phyloP scores from a whole-genome alignment of 2,113 vertebrate species.

The Nestor notabilis region DNA sequence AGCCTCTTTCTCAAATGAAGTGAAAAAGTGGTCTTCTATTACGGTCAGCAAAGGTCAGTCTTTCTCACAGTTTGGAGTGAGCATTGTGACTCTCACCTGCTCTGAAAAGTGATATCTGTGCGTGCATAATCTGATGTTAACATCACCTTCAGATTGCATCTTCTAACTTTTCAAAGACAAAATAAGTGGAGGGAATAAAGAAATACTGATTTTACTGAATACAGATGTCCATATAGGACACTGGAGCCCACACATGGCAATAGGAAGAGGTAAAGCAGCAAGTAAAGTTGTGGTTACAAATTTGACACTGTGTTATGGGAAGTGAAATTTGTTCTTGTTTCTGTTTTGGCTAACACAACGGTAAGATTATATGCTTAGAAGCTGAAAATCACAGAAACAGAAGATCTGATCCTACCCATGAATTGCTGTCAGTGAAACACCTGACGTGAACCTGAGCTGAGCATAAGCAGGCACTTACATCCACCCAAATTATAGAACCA shows the following conservation, averaged over 20 bases:
- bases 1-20: neutral
- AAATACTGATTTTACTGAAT: accelerated
- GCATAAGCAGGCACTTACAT: neutral
- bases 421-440: neutral
- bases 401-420: neutral
- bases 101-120: neutral
- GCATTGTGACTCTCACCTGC: neutral
- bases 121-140: neutral
- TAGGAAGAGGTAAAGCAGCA: neutral
- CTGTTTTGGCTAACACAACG: neutral
- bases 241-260: neutral
- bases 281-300: accelerated
- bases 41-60: neutral
- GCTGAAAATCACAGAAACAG: neutral
- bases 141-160: neutral
- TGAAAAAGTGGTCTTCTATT: neutral
- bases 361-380: neutral
- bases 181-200: neutral
- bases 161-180: neutral
- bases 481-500: neutral
- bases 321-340: neutral
- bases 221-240: neutral
- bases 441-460: neutral
- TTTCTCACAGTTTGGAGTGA: neutral
- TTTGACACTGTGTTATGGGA: neutral